Conservation (phyloP, 2,113 vertebrate species). For the Paralichthys olivaceus region DNA sequence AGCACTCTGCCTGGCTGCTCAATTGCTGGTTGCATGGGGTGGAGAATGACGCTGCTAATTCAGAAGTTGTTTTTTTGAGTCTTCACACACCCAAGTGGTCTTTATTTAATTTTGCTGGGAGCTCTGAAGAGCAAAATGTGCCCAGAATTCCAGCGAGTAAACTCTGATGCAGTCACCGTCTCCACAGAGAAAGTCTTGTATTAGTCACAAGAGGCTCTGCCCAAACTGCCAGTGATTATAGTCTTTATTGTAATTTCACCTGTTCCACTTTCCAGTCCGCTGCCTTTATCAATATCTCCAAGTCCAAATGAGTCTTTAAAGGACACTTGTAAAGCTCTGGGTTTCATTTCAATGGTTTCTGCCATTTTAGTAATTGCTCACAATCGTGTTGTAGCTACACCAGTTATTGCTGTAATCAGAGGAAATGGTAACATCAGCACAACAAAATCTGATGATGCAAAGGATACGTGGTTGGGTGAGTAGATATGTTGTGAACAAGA, state of each 20-base stretch:
- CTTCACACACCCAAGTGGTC: slow-evolving; percentile 50
- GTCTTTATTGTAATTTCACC: slow-evolving; percentile 18
- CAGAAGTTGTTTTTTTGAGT: slow-evolving; percentile 48
- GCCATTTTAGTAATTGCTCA: background rate
- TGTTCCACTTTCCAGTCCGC: slow-evolving; percentile 5
- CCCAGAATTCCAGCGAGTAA: slow-evolving; percentile 27
- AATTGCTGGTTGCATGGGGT: background rate
- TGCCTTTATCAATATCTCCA: slow-evolving; percentile 10
- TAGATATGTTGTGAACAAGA: background rate
- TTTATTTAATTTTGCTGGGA: slow-evolving; percentile 39
- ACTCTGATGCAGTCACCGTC: slow-evolving; percentile 3
- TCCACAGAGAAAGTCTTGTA: background rate
- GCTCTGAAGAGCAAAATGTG: slow-evolving; percentile 29
- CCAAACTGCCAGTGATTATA: slow-evolving; percentile 1
- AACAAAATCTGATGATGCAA: background rate
- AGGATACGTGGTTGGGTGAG: background rate
- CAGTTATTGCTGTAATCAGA: background rate
- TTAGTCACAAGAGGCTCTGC: slow-evolving; percentile 3
- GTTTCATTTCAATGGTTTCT: slow-evolving; percentile 1
- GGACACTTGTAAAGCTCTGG: slow-evolving; percentile 5
- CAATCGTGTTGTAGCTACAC: background rate
- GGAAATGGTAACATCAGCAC: background rate
- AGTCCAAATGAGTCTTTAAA: slow-evolving; percentile 1
- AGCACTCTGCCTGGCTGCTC: background rate
- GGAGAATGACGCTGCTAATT: slow-evolving; percentile 31